A percentile compares a stretch with the other conserved stretches of the same genome.
phyloP scores from a whole-genome alignment of 1,140 invertebrate species.

The Lordiphosa collinella region DNA sequence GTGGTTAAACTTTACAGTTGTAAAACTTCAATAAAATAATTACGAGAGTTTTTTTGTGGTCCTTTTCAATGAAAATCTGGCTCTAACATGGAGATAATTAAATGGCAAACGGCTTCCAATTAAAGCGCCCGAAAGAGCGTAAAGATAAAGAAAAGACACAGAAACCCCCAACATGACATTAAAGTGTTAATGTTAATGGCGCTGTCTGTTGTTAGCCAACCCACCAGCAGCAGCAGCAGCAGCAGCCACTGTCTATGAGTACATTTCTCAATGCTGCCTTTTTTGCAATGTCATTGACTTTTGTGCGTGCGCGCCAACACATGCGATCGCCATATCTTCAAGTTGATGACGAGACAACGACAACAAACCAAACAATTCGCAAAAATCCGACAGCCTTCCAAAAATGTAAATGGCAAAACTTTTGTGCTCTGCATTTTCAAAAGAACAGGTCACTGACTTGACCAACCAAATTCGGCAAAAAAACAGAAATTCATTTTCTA shows the following conservation, averaged over 20 bases:
- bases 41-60: background rate
- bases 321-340: constrained; percentile 2
- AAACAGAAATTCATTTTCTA: too few species aligned
- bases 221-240: too few species aligned
- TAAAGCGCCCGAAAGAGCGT: background rate
- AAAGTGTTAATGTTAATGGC: constrained; percentile 9
- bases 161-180: constrained; percentile 2
- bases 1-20: too few species aligned
- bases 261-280: too few species aligned
- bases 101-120: constrained; percentile 1
- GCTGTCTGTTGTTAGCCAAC: too few species aligned
- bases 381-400: too few species aligned
- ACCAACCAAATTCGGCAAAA: too few species aligned
- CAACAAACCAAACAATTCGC: background rate
- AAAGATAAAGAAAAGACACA: background rate
- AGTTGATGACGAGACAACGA: background rate
- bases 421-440: too few species aligned
- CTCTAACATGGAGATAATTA: background rate
- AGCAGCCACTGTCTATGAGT: too few species aligned
- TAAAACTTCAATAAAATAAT: background rate
- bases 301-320: constrained; percentile 2
- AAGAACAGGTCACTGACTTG: too few species aligned
- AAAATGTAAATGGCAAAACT: too few species aligned
- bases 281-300: constrained; percentile 7
- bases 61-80: background rate